Evolutionary conservation across 2,888 invertebrate species (phyloP), one percentile per base, ranked within the genome.

Genomic region (Lydus trimaculatus): DNA sequence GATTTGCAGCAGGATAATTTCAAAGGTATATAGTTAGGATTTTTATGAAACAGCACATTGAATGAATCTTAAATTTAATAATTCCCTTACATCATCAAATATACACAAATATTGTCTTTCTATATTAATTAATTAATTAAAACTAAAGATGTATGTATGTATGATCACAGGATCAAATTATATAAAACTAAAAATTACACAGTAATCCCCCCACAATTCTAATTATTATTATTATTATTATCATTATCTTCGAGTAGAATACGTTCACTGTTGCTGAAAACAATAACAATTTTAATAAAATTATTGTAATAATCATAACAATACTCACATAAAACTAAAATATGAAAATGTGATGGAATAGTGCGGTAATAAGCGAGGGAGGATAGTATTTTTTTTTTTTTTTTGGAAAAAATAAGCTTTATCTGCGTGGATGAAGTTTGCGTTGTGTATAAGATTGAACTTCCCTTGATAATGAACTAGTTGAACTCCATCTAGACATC

Each of bases 401-500:
- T n/a, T n/a, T n/a, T n/a, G n/a, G 31, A 43, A 43, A 28, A 23
- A 59, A 39, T 64, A 68, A 68, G 72, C 69, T 72, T 73, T 81
- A 81, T 72, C 76, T 80, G 80, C 83, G 80, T 81, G 84, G 85
- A 83, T 85, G 84, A 83, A 84, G 83, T 84, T 81, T 83, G 73
- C 75, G 85, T 85, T 85, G 85, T 85, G 87, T 89, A 86, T 88
- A 89, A 84, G 85, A 87, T 84, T 88, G 89, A 82, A 89, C 89
- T 83, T 89, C 89, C 83, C 87, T 86, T 78, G 89, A 89, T 79
- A 89, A 85, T 80, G 89, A 89, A 86, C 89, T 89, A 86, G 88
- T 84, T 72, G 89, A 89, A 85, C 89, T 89, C 88, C 89, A 89
- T 84, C 89, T 88, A 86, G 89, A 89, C 85, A 89, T 87, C 88